phyloP scores from a whole-genome alignment of 2,888 invertebrate species.

The Apamea sordens region DNA sequence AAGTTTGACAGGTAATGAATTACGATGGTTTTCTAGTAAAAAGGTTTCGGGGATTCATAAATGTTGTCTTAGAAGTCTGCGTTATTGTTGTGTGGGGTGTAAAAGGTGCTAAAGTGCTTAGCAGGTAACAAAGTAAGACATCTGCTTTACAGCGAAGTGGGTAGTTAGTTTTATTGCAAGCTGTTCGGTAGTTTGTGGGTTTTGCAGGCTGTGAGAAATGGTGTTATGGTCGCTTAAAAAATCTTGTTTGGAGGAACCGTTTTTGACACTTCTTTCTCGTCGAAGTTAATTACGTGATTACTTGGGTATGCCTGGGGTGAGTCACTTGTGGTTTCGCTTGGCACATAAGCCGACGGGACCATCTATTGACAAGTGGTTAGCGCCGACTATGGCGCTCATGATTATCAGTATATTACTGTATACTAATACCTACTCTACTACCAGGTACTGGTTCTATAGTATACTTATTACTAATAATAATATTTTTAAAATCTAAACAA shows the following conservation, averaged over 20 bases:
- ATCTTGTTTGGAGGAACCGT: not conserved
- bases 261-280: not conserved
- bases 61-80: slow-evolving; percentile 23
- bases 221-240: not conserved
- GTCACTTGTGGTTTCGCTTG: not conserved
- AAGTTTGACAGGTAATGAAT: slow-evolving; percentile 15
- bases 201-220: not conserved
- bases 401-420: too few species aligned
- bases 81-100: slow-evolving; percentile 7
- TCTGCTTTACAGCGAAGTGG: slow-evolving; percentile 26
- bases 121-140: slow-evolving; percentile 30
- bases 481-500: too few species aligned
- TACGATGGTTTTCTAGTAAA: slow-evolving; percentile 44
- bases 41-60: slow-evolving; percentile 14
- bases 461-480: too few species aligned
- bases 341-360: too few species aligned
- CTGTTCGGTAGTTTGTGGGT: slow-evolving; percentile 11
- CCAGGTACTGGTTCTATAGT: too few species aligned
- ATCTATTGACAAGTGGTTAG: not conserved
- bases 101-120: slow-evolving; percentile 17
- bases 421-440: too few species aligned
- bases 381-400: not conserved
- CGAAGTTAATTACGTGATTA: too few species aligned
- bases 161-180: slow-evolving; percentile 39
- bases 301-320: not conserved